Evolutionary conservation across 2,888 invertebrate genomes (phyloP), one percentile per base, ranked within the genome.

Genomic region (Pyrrhia umbra): DNA sequence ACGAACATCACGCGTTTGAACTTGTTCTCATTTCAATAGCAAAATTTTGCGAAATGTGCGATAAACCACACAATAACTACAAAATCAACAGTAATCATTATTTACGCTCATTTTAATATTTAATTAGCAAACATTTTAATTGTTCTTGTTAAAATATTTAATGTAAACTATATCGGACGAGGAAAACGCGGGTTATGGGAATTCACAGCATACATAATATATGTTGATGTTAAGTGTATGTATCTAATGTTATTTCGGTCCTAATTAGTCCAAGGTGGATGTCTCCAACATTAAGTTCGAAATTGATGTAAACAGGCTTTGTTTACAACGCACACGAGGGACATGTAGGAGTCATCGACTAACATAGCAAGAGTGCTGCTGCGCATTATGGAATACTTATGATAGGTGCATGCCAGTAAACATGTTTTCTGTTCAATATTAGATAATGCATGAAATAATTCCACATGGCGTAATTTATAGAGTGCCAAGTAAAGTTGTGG

Each of bases 141-240:
- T 5, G 2, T 45, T 60, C 50, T 21, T 9, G n/a, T 54, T n/a
- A 45, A 51, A 52, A 50, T 58, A 55, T 30, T 30, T 4, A 27
- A 20, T 49, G 15, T 2, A 45, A 42, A 23, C 16, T 50, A 42
- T 64, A 74, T 67, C 45, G 13, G 1, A 54, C 0, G 25, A 78
- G 77, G 77, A 77, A 77, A 77, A 77, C 64, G 6, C 21, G 45
- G 40, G 20, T 51, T 47, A 62, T 34, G 61, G 78, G 70, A 70
- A 70, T 67, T 34, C 37, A 69, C 75, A 58, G 27, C 23, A 21
- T 23, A 49, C 18, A 20, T 42, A 2, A 23, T 23, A 6, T 23
- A 23, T 4, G 6, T 23, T 4, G 2, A 23, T 23, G 23, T 23
- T 23, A 23, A 6, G 15, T 15, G 42, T 40, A 10, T n/a, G 15